phyloP scores from a whole-genome alignment of 2,797 vertebrate genomes.

The Dendrocincla tyrannina region DNA sequence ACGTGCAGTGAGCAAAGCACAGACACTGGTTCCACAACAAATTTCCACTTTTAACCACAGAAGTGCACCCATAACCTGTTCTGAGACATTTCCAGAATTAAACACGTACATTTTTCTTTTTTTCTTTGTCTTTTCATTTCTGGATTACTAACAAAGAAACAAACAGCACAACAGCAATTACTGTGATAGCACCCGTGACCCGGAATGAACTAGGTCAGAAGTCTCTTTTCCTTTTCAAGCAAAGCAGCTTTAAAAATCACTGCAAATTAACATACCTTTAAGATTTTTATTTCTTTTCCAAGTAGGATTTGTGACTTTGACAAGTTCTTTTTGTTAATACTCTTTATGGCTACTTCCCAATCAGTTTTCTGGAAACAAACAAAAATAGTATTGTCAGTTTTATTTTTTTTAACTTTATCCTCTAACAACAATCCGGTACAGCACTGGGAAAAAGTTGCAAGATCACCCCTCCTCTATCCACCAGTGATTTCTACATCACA shows the following conservation, averaged over 20 bases:
- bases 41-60: background rate
- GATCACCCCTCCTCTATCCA: constrained; percentile 5
- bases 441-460: background rate
- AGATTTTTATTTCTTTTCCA: constrained; percentile 89
- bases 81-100: background rate
- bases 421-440: background rate
- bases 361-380: constrained; percentile 85
- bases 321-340: constrained; percentile 93
- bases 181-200: background rate
- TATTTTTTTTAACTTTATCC: background rate
- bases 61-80: background rate
- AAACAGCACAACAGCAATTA: background rate
- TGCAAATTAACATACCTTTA: constrained; percentile 80
- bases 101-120: background rate
- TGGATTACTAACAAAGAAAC: background rate
- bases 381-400: background rate
- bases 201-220: constrained; percentile 37
- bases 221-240: constrained; percentile 6
- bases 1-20: background rate
- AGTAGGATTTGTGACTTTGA: constrained; percentile 92
- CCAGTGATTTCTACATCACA: background rate
- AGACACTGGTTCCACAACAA: background rate
- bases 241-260: constrained; percentile 49
- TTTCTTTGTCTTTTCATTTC: background rate
- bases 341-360: constrained; percentile 91